Conservation (phyloP, 2,888 invertebrate species). For the Mesoligia furuncula region DNA sequence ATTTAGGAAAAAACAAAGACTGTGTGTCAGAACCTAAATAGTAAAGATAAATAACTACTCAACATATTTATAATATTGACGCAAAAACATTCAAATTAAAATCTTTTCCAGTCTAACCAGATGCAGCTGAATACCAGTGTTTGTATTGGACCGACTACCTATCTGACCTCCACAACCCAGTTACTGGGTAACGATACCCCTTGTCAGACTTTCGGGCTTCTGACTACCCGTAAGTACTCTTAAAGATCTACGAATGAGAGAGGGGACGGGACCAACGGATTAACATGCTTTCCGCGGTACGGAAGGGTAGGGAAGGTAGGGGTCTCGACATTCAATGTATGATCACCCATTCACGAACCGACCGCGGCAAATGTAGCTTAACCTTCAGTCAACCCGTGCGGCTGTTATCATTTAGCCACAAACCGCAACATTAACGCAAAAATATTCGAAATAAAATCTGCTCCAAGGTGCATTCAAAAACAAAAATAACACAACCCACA, state of each 20-base stretch:
- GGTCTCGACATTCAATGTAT: not conserved
- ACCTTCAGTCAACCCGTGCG: not conserved
- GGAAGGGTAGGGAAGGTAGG: no score
- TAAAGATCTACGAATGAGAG: not conserved
- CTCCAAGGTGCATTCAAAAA: constrained; percentile 17
- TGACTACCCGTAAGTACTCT: not conserved
- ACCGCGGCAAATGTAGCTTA: not conserved
- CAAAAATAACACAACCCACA: constrained; percentile 28
- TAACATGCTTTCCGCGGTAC: not conserved
- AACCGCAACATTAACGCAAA: not conserved
- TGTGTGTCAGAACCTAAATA: not conserved
- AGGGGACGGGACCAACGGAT: no score
- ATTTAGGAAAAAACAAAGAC: not conserved
- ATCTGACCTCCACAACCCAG: not conserved
- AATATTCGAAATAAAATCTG: not conserved
- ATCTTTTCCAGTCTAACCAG: not conserved
- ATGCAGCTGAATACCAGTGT: no score
- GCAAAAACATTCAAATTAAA: not conserved
- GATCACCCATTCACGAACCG: not conserved
- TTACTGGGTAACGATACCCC: not conserved
- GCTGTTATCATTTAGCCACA: not conserved
- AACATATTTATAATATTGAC: not conserved
- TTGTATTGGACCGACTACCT: not conserved
- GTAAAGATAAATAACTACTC: not conserved
- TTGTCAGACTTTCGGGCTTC: not conserved